Evolutionary conservation across 2,797 vertebrate species (phyloP), one percentile per base, ranked within the genome.

Genomic region (Centropyge bicolor): DNA sequence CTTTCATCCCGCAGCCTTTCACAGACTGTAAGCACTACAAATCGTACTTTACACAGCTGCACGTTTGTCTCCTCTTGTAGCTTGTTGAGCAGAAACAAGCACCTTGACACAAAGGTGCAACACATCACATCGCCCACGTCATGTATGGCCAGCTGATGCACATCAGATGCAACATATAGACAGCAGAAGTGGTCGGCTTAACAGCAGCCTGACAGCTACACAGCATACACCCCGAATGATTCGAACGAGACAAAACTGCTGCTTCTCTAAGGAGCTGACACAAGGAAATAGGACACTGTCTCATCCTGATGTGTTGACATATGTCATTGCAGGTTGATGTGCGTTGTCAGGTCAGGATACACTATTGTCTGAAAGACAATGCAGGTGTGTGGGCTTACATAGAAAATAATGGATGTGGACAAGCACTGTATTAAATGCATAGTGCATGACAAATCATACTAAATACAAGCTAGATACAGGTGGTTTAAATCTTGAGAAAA

Each of bases 191-290:
- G 35, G 6, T 40, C 13, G 38, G 45, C 7, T 22, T 27, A 24
- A 24, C 69, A 27, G 45, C 46, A 60, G 45, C 16, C n/a, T 72
- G 46, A 72, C 46, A 52, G 55, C 43, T n/a, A 38, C 8, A 8
- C 20, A n/a, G 20, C 10, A 31, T 13, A 20, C 11, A 27, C 36
- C 17, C 63, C 8, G 40, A 17, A 22, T 17, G 36, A 41, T 63
- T 43, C 20, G 20, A 56, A 46, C 27, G 9, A 11, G 19, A 35
- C 22, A 8, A 31, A 43, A 62, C 14, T 20, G 57, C 43, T 62
- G 11, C 17, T n/a, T 27, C 12, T 24, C 35, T 31, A 11, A 62
- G 20, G 38, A 35, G 22, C 5, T 10, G 19, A 49, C 52, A 6
- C 7, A 27, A 7, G 17, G 61, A 56, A 65, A 64, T 8, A 55